These are phyloP conservation scores for Ciona savignyi DNA, from an alignment of 23 tunicate genomes.

Conservation along the genomic window DNA sequence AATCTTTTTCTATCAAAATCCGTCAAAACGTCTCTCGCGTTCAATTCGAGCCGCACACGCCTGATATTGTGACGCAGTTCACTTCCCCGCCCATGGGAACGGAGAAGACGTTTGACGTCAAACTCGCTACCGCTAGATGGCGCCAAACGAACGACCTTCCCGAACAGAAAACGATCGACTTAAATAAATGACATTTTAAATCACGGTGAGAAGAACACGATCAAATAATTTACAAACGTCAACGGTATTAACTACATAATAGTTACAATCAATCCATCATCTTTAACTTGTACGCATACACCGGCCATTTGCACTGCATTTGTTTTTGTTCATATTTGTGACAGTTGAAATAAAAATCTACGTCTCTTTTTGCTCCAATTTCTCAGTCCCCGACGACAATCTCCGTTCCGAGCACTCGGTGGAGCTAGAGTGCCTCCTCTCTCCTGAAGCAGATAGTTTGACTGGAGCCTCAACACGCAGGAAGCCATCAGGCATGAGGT, in stretches of 20 bases:
- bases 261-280: too few relatives aligned
- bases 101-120: constrained; percentile 38
- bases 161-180: constrained; percentile 9
- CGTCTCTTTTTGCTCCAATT: not conserved
- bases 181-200: constrained; percentile 12
- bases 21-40: constrained; percentile 32
- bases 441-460: not conserved
- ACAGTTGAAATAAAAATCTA: too few relatives aligned
- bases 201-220: too few relatives aligned
- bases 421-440: not conserved
- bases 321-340: too few relatives aligned
- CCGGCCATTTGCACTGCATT: too few relatives aligned
- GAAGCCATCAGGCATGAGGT: constrained; percentile 69
- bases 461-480: constrained; percentile 73
- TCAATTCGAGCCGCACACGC: constrained; percentile 25
- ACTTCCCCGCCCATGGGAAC: constrained; percentile 37
- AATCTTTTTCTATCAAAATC: constrained; percentile 24
- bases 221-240: too few relatives aligned
- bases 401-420: not conserved
- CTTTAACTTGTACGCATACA: too few relatives aligned
- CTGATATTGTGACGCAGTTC: constrained; percentile 29
- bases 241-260: too few relatives aligned
- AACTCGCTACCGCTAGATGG: constrained; percentile 42
- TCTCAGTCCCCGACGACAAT: not conserved
- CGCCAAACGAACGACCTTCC: constrained; percentile 11